Evolutionary conservation across 2,113 vertebrate genomes (phyloP).

Genomic region (Ia io): DNA sequence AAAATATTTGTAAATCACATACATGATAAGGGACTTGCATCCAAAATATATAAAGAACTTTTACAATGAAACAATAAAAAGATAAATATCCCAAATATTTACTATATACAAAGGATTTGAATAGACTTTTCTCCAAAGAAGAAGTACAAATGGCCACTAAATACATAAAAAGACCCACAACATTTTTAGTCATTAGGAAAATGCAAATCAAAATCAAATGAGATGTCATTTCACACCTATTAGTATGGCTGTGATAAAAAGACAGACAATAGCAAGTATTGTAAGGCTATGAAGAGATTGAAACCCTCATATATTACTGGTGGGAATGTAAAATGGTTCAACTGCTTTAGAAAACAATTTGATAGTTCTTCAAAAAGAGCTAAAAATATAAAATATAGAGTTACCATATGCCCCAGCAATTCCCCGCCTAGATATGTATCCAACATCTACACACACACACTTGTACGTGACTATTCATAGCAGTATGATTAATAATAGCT

Average conservation of each 20-base stretch:
- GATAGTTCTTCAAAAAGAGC: not conserved
- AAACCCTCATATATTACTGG: not conserved
- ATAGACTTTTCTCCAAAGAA: not conserved
- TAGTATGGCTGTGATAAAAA: not conserved
- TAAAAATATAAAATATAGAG: no score
- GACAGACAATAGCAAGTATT: not conserved
- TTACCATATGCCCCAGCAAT: not conserved
- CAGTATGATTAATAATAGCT: not conserved
- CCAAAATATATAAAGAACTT: not conserved
- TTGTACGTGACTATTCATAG: not conserved
- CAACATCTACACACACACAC: not conserved
- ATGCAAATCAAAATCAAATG: not conserved
- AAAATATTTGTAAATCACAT: conserved; percentile 1
- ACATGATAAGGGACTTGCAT: not conserved
- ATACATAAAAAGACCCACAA: not conserved
- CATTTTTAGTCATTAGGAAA: not conserved
- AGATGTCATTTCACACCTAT: not conserved
- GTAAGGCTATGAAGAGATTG: not conserved
- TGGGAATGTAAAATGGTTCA: not conserved
- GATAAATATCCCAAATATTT: not conserved
- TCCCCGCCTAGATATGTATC: not conserved
- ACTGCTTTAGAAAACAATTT: not conserved
- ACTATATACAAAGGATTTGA: conserved; percentile 4
- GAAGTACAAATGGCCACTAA: not conserved
- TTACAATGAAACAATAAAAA: not conserved